Percentiles rank a stretch among this genome's conserved stretches.
Evolutionary conservation across 2,113 vertebrate species (phyloP).

Genomic region (Agapornis roseicollis): DNA sequence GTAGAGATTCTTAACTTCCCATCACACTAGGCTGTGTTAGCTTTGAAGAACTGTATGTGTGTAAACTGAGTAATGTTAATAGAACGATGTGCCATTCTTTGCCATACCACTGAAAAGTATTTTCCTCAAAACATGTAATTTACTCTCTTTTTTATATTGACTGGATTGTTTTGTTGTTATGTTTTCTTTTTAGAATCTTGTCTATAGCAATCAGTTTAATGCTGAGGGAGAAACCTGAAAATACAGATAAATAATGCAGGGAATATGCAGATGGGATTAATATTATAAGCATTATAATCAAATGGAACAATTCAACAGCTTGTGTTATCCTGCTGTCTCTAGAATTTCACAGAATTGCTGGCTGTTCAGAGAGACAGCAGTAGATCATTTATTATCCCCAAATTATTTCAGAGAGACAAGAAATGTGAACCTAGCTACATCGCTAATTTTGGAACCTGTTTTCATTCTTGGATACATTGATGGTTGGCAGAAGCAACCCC

Average conservation of each 20-base stretch:
- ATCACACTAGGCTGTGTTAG: background rate
- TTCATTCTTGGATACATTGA: background rate
- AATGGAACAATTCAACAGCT: background rate
- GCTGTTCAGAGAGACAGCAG: background rate
- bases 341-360: background rate
- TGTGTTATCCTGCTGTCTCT: background rate
- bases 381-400: background rate
- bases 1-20: background rate
- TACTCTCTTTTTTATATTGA: background rate
- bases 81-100: background rate
- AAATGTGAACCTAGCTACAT: background rate
- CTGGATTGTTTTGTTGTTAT: background rate
- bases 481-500: background rate
- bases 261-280: background rate
- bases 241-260: background rate
- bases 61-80: background rate
- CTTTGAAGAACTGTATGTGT: conserved; percentile 1
- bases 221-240: background rate
- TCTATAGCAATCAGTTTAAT: background rate
- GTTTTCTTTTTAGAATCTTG: background rate
- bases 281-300: background rate
- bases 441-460: background rate
- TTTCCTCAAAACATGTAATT: background rate
- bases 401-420: background rate
- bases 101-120: background rate